Evolutionary conservation across 2,797 vertebrate genomes (phyloP), one percentile per base, ranked within the genome.

Genomic region (Sphaeramia orbicularis): DNA sequence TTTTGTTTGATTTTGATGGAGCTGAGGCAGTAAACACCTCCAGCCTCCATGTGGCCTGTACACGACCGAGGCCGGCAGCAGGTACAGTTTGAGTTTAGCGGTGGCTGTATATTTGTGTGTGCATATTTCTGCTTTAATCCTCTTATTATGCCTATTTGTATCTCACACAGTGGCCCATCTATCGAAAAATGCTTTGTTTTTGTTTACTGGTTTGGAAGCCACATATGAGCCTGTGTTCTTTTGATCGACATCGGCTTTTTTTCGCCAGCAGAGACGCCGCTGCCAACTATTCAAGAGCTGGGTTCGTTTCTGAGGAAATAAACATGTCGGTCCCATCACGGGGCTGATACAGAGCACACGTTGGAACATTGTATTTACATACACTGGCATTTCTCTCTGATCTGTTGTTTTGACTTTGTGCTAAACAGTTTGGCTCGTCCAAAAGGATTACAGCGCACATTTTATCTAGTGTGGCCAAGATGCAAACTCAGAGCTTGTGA

Each of bases 321-420:
- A 84, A 86, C 78, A 86, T 41, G 2, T 24, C 35, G 3, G 57
- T 81, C 54, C 66, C 52, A 68, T 75, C 72, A 50, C 21, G 19
- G 32, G 41, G 54, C 42, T 54, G 72, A 77, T 50, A 71, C 11
- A 64, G 49, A 65, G 56, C 53, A 76, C 59, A 76, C 10, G 44
- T 68, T 47, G 59, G 45, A 48, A 50, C 0, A 2, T 15, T 37
- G 1, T 75, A 74, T 86, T 86, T 71, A 86, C 65, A 73, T 65
- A 47, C 10, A 40, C 36, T 11, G 45, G 71, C 69, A 70, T 49
- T 64, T 69, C 45, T 10, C 24, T 73, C 36, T 65, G 73, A 81
- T 80, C 45, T 74, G 21, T 68, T 84, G 80, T 88, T 87, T 87
- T 27, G 85, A 87, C 40, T 8, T 77, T 78, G 72, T 35, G 65